Percentiles rank a stretch among this genome's conserved stretches.
phyloP scores from a whole-genome alignment of 2,113 vertebrate genomes.

The Ginglymostoma cirratum region DNA sequence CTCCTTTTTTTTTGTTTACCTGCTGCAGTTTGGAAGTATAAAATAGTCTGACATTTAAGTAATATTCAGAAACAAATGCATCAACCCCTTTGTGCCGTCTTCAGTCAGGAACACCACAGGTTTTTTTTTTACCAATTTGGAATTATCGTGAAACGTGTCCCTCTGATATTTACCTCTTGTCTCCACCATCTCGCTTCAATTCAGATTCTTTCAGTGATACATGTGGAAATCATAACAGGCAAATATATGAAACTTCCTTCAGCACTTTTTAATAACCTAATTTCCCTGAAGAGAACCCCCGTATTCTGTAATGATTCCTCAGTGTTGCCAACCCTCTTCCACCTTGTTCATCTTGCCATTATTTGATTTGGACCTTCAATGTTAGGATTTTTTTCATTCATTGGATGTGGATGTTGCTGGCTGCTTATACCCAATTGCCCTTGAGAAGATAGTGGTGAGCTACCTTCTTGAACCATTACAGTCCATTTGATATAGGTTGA shows the following conservation, averaged over 20 bases:
- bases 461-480: too few species aligned
- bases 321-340: background rate
- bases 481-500: too few species aligned
- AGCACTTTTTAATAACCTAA: background rate
- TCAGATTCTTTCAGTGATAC: background rate
- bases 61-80: too few species aligned
- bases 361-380: background rate
- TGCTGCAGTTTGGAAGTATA: background rate
- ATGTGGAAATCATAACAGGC: background rate
- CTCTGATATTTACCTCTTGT: background rate
- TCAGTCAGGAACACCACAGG: too few species aligned
- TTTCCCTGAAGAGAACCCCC: background rate
- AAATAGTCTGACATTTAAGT: background rate
- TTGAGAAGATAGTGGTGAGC: too few species aligned
- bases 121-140: too few species aligned
- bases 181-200: background rate
- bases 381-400: background rate
- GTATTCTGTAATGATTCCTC: background rate
- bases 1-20: background rate
- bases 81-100: too few species aligned
- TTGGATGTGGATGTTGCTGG: too few species aligned
- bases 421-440: too few species aligned
- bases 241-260: background rate
- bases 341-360: background rate
- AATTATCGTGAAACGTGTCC: too few species aligned